Base-by-base conservation (phyloP, 2,888 invertebrate genomes). In the Molorchus minor region DNA sequence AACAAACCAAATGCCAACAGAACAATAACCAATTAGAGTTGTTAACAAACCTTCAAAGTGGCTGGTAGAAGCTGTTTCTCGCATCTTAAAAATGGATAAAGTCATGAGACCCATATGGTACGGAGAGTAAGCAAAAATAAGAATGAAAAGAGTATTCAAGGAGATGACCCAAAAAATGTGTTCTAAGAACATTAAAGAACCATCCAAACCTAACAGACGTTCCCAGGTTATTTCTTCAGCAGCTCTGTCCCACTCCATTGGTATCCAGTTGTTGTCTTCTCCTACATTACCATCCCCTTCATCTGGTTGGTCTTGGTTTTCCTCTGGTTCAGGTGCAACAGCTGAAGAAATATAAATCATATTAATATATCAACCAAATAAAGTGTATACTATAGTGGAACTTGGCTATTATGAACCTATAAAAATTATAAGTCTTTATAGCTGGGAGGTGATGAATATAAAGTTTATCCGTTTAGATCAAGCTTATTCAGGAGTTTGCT, bases 151-250 rank as follows among this genome's bases (percentile, higher is more conserved):
- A 0, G 98, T 96, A 77, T 99, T 98, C 20, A 99, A 82, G 0
- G 97, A 96, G 15, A 98, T 95, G 17, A 98, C 97, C 98, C 98
- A 99, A 79, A 99, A 98, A 0, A 99, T 98, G 83, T 99, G 98
- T 79, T 99, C 99, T 52, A 99, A 81, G 78, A 99, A 99, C 44
- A 97, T 92, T 72, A 98, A 86, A 0, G 98, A 98, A 0, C 98
- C 98, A 81, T 99, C 98, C 7, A 99, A 82, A n/a, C 98, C 98
- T 0, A 99, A 84, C 3, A 99, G 83, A 65, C 97, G 87, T 78
- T 99, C 98, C 99, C 99, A 99, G 0, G 98, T 99, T 19, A 99
- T 82, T 79, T 99, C 99, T 76, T 98, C 99, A 8, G 94, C 96
- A 0, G 96, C 96, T 64, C 97, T 85, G 77, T 98, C 98, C 97